These are phyloP conservation scores for Galbula dea DNA, from an alignment of 2,113 vertebrate genomes.

Conservation along the genomic window DNA sequence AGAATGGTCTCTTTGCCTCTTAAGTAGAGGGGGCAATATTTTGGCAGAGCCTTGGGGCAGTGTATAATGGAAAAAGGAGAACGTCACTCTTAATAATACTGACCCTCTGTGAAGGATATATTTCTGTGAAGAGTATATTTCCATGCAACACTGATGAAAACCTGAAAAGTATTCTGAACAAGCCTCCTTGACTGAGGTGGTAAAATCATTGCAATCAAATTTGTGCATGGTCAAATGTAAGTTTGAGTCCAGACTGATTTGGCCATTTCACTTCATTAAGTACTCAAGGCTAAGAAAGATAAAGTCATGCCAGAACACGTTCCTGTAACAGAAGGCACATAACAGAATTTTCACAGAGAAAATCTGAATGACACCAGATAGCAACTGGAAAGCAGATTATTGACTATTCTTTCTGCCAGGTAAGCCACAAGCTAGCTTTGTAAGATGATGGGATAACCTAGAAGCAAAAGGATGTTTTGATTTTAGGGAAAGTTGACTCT, in stretches of 20 bases:
- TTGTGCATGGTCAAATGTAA: background rate
- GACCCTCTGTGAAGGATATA: background rate
- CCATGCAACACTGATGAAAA: background rate
- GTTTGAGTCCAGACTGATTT: background rate
- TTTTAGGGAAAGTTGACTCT: background rate
- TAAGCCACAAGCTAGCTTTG: background rate
- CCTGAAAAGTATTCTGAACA: background rate
- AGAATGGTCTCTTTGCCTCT: background rate
- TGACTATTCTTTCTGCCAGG: background rate
- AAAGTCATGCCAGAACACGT: background rate
- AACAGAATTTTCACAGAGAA: background rate
- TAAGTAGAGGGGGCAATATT: background rate
- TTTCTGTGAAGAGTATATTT: background rate
- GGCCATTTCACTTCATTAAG: background rate
- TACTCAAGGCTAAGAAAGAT: background rate
- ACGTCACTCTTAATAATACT: background rate
- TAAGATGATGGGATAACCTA: background rate
- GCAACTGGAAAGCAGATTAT: background rate
- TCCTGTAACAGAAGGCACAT: background rate
- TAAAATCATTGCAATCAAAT: background rate
- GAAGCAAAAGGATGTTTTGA: background rate
- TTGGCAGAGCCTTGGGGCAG: background rate
- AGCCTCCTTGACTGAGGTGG: rapidly evolving
- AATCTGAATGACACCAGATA: background rate
- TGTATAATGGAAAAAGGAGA: background rate